These are phyloP conservation scores for Hepsetus odoe DNA, from an alignment of 2,113 vertebrate species.

Conservation along the genomic window DNA sequence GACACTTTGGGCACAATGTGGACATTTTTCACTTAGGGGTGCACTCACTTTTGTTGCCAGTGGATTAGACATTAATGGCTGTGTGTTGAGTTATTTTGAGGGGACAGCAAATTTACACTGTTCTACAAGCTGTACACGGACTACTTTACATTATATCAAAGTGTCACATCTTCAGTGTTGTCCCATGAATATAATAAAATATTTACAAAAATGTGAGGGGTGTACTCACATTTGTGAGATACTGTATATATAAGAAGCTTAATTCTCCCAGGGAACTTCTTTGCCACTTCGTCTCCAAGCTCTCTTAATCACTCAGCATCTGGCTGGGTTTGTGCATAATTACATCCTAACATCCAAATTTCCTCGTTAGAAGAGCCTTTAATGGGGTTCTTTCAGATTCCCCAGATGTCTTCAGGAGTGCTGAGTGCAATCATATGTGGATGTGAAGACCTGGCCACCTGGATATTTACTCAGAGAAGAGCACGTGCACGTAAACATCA, in stretches of 20 bases:
- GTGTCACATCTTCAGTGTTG: no score
- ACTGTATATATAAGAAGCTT: not conserved
- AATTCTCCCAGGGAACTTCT: not conserved
- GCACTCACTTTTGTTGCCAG: no score
- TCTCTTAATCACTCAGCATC: constrained; percentile 27
- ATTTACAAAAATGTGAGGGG: no score
- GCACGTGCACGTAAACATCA: not conserved
- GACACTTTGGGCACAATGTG: no score
- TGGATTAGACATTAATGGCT: no score
- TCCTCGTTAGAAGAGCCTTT: not conserved
- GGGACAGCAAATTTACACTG: no score
- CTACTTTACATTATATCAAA: no score
- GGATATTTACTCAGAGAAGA: no score
- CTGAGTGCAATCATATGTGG: not conserved
- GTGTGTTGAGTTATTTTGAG: no score
- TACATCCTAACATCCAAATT: not conserved
- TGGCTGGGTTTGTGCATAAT: not conserved
- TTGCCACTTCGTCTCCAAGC: constrained; percentile 1
- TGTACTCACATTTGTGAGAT: not conserved
- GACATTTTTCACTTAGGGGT: no score
- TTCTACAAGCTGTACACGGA: no score
- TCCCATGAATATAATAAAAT: no score
- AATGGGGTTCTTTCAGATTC: not conserved
- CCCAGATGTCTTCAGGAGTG: not conserved
- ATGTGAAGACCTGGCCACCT: not conserved